phyloP scores from a whole-genome alignment of 1,140 invertebrate genomes.

The Euura saliciscinereae region DNA sequence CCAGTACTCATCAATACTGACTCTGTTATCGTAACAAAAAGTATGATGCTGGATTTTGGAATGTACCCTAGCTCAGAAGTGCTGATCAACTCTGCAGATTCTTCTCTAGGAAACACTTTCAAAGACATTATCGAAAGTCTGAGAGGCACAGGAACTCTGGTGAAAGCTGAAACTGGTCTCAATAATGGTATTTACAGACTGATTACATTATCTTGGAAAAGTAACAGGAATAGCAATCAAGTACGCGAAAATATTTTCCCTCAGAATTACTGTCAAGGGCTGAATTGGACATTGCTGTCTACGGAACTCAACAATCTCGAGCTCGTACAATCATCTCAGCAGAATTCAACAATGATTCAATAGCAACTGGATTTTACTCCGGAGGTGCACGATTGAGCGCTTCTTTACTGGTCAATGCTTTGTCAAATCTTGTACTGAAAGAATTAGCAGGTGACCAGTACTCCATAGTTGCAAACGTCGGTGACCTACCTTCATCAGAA shows the following conservation, averaged over 20 bases:
- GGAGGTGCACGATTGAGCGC: slow-evolving; percentile 46
- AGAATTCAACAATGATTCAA: slow-evolving; percentile 47
- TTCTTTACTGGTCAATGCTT: slow-evolving; percentile 48
- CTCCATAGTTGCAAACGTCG: slow-evolving; percentile 40
- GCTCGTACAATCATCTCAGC: slow-evolving; percentile 43
- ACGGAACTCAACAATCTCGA: slow-evolving; percentile 45
- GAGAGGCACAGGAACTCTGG: slow-evolving; percentile 19
- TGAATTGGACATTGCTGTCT: slow-evolving; percentile 37
- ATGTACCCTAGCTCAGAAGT: slow-evolving; percentile 31
- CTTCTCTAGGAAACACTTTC: slow-evolving; percentile 33
- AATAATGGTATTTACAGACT: too few species aligned
- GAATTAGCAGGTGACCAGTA: slow-evolving; percentile 36
- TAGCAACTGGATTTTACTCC: slow-evolving; percentile 51
- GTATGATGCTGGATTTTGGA: neutral
- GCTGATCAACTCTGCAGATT: slow-evolving; percentile 36
- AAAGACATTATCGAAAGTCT: slow-evolving; percentile 25
- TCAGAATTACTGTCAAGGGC: neutral
- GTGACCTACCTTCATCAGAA: slow-evolving; percentile 43
- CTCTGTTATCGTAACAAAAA: too few species aligned
- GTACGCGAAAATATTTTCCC: neutral
- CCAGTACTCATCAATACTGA: too few species aligned
- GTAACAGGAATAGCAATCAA: too few species aligned
- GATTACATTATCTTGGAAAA: too few species aligned
- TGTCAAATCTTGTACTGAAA: slow-evolving; percentile 50
- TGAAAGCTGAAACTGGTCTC: neutral